A percentile compares a stretch with the other conserved stretches of the same genome.
Conservation (phyloP, 1,140 invertebrate species). For the Cepaea nemoralis region DNA sequence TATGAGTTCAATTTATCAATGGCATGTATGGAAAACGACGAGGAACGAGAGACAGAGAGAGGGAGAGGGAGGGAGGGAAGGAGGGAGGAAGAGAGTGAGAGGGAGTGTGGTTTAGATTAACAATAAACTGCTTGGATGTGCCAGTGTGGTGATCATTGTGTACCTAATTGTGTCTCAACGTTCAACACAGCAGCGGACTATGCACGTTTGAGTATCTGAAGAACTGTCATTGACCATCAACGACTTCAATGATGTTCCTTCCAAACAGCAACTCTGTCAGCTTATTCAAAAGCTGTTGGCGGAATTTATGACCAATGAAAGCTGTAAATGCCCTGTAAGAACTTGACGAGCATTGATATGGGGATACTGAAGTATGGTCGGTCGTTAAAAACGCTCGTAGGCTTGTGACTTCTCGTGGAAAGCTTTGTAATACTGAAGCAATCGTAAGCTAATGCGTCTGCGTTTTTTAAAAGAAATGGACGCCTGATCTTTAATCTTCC, state of each 20-base stretch:
- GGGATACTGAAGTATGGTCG: not conserved
- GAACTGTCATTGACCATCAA: not conserved
- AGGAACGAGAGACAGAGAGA: too few relatives aligned
- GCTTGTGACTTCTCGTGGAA: not conserved
- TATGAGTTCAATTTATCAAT: too few relatives aligned
- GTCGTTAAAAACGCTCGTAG: conserved; percentile 7
- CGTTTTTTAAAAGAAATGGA: not conserved
- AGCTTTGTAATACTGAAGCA: conserved; percentile 6
- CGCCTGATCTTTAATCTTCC: not conserved
- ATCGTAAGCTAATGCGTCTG: not conserved
- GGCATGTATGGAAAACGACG: too few relatives aligned
- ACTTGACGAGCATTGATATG: not conserved
- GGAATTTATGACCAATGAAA: conserved; percentile 31
- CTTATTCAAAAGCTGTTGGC: not conserved
- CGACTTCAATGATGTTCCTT: not conserved
- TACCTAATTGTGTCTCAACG: not conserved
- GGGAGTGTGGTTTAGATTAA: too few relatives aligned
- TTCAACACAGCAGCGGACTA: conserved; percentile 34
- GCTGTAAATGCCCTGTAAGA: conserved; percentile 7
- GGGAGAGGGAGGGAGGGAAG: not conserved
- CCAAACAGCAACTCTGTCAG: conserved; percentile 16
- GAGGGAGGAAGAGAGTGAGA: too few relatives aligned
- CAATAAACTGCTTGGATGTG: not conserved
- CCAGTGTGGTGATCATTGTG: conserved; percentile 22
- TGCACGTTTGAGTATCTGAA: conserved; percentile 45